Base-by-base conservation (phyloP, 2,888 invertebrate species). In the Listrodromus nycthemerus region DNA sequence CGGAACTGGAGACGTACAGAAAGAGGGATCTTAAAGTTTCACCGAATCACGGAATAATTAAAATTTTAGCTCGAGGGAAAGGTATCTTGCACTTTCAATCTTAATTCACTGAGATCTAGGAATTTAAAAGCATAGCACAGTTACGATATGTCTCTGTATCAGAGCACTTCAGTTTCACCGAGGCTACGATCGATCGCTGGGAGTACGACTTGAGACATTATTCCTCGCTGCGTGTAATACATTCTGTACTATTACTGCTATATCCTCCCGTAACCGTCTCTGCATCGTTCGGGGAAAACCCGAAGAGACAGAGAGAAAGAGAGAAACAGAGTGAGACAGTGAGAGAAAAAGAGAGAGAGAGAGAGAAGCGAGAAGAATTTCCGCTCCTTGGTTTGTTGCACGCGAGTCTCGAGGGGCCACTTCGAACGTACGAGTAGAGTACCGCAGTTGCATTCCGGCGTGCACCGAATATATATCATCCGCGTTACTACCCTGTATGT, bases 341-440 rank as follows among this genome's bases (percentile, higher is more conserved):
- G 8, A 50, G 50, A 73, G 37, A 55, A 27, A 30, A 58, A 24
- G 74, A 6, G 76, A 30, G 61, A 48, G 24, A 41, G 65, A 27
- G 61, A 63, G n/a, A 50, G 69, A 70, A 65, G 69, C 73, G 83
- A 84, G 81, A 81, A 81, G 81, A 84, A 84, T 79, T 81, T 84
- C 74, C 78, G 81, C 78, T 81, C 75, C 84, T 81, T 79, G 81
- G 84, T 78, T 84, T 81, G 81, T 84, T 84, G 79, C 84, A 84
- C 81, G 84, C 84, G 78, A 84, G 78, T 84, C 81, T 45, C 84
- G 48, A 52, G 81, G 79, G 84, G 75, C 78, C 81, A 81, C 81
- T 84, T 81, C 81, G 16, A 78, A 41, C 67, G 19, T 71, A 75
- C 50, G 61, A 33, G 58, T 33, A 78, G 74, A 75, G 75, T 66